Percentiles rank a stretch among this genome's conserved stretches.
Conservation (phyloP, 2,888 invertebrate species). For the Dynastes maya region DNA sequence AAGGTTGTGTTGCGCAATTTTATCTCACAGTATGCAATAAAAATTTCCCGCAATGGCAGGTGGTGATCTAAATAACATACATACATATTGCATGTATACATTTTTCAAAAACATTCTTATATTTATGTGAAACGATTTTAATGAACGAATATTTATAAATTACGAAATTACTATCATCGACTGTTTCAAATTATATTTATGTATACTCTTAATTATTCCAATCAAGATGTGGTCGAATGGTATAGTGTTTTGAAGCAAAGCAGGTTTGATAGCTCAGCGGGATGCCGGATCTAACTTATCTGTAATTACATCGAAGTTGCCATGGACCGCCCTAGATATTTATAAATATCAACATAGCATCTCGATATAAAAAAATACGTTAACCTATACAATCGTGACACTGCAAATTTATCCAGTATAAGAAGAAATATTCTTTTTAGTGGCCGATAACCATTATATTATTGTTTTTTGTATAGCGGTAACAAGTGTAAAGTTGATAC, state of each 20-base stretch:
- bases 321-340: conserved; percentile 51
- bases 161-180: conserved; percentile 37
- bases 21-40: not conserved
- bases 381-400: conserved; percentile 40
- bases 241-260: conserved; percentile 42
- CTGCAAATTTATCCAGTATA: conserved; percentile 37
- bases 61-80: no score
- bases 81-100: no score
- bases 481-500: conserved; percentile 20
- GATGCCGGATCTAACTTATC: conserved; percentile 57
- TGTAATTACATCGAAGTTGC: conserved; percentile 57
- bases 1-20: no score
- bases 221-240: conserved; percentile 41
- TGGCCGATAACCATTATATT: conserved; percentile 33
- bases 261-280: conserved; percentile 57
- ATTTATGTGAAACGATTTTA: conserved; percentile 19
- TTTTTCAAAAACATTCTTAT: not conserved
- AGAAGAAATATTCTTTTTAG: conserved; percentile 40
- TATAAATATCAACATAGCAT: conserved; percentile 48
- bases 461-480: conserved; percentile 2
- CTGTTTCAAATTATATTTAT: conserved; percentile 44
- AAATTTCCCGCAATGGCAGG: no score
- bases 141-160: conserved; percentile 42
- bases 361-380: conserved; percentile 40
- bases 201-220: conserved; percentile 47